These are phyloP conservation scores for Thymallus thymallus DNA, from an alignment of 2,113 vertebrate genomes.

Conservation along the genomic window DNA sequence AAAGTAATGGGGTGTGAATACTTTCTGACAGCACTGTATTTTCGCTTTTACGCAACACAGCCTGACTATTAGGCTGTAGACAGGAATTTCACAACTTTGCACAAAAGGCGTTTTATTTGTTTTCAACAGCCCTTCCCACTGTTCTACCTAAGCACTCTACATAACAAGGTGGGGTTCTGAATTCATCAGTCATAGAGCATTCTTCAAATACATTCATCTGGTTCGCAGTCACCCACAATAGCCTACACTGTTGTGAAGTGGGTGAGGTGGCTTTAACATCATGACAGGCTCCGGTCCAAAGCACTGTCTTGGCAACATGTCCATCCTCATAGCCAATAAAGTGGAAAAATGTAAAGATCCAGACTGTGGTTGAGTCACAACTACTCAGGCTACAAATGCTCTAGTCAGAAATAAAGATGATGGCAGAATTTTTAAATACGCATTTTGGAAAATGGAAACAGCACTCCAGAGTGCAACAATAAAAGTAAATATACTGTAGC, in stretches of 20 bases:
- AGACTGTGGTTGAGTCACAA: slow-evolving; percentile 14
- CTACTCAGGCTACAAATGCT: slow-evolving; percentile 36
- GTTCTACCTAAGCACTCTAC: neutral
- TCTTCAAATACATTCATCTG: slow-evolving; percentile 13
- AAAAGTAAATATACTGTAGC: slow-evolving; percentile 19
- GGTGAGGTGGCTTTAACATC: slow-evolving; percentile 34
- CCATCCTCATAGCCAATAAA: slow-evolving; percentile 2
- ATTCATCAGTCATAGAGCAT: neutral
- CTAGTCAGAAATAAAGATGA: slow-evolving; percentile 17
- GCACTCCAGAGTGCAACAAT: slow-evolving; percentile 47
- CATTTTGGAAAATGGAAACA: slow-evolving; percentile 58
- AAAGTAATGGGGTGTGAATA: too few relatives aligned
- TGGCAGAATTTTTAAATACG: too few relatives aligned
- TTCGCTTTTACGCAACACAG: neutral
- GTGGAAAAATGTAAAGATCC: slow-evolving; percentile 27
- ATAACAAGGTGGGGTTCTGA: neutral
- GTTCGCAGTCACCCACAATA: slow-evolving; percentile 23
- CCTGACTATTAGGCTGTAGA: neutral
- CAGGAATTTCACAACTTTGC: slow-evolving; percentile 34
- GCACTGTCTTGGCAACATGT: slow-evolving; percentile 19
- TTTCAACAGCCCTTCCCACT: slow-evolving; percentile 37
- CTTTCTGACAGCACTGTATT: neutral
- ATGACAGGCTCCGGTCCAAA: slow-evolving; percentile 25
- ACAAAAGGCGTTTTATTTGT: slow-evolving; percentile 38
- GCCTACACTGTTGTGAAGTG: neutral